phyloP scores from a whole-genome alignment of 2,888 invertebrate genomes.

The Slavum lentiscoides region DNA sequence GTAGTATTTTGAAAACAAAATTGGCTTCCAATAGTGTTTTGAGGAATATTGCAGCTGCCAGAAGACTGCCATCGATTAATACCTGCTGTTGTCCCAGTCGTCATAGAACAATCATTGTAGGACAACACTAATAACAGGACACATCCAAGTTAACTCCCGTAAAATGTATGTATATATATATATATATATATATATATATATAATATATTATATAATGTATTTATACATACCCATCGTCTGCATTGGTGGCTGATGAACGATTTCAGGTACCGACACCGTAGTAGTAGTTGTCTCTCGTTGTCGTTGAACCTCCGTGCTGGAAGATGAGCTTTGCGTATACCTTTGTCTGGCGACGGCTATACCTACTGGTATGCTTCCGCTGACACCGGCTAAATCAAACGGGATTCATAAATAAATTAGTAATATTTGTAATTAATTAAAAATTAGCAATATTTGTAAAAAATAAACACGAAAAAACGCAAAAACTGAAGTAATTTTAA shows the following conservation, averaged over 20 bases:
- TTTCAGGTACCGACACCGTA: conserved; percentile 57
- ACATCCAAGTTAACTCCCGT: neutral
- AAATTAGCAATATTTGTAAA: no score
- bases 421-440: neutral
- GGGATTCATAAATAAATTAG: neutral
- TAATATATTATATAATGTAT: no score
- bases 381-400: conserved; percentile 56
- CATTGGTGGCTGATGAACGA: conserved; percentile 41
- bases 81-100: conserved; percentile 26
- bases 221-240: conserved; percentile 40
- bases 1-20: conserved; percentile 47
- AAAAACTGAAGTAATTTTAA: neutral
- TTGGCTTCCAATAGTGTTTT: conserved; percentile 42
- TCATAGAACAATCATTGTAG: conserved; percentile 49
- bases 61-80: conserved; percentile 41
- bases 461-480: no score
- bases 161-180: neutral
- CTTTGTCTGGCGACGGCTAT: conserved; percentile 83
- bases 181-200: neutral
- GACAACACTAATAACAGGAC: conserved; percentile 35
- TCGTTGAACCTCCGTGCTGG: conserved; percentile 34
- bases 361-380: conserved; percentile 72
- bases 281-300: conserved; percentile 58
- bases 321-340: conserved; percentile 66
- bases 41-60: conserved; percentile 39